Evolutionary conservation across 2,113 vertebrate species (phyloP).

Genomic region (Oplegnathus fasciatus): DNA sequence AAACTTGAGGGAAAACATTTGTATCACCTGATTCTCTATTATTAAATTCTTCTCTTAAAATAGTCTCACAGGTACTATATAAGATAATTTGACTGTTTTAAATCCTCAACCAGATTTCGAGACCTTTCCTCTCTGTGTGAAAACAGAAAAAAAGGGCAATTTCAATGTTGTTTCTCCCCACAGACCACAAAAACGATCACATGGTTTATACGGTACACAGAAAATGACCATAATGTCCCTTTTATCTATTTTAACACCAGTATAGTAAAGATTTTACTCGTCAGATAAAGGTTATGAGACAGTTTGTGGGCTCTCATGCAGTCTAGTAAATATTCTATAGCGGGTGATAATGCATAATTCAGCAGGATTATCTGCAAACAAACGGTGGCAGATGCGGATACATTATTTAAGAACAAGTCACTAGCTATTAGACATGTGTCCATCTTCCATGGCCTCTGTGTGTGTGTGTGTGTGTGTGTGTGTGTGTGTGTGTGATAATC

Average conservation of each 20-base stretch:
- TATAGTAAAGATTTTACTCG: not conserved
- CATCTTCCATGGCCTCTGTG: constrained; percentile 53
- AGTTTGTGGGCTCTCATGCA: constrained; percentile 8
- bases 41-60: not conserved
- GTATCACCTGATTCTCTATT: not conserved
- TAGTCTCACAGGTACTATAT: not conserved
- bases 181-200: not conserved
- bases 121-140: too few relatives aligned
- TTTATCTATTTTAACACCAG: not conserved
- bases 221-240: not conserved
- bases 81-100: not conserved
- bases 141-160: not conserved
- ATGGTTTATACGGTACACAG: not conserved
- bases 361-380: constrained; percentile 78
- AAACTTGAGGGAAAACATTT: constrained; percentile 10
- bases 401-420: constrained; percentile 83
- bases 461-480: constrained; percentile 27
- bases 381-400: constrained; percentile 79
- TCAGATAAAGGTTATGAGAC: constrained; percentile 17
- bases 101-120: not conserved
- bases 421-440: constrained; percentile 76
- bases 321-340: constrained; percentile 52
- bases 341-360: constrained; percentile 74
- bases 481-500: constrained; percentile 37
- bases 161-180: not conserved